phyloP scores from a whole-genome alignment of 2,888 invertebrate species.

The Phalera bucephala region DNA sequence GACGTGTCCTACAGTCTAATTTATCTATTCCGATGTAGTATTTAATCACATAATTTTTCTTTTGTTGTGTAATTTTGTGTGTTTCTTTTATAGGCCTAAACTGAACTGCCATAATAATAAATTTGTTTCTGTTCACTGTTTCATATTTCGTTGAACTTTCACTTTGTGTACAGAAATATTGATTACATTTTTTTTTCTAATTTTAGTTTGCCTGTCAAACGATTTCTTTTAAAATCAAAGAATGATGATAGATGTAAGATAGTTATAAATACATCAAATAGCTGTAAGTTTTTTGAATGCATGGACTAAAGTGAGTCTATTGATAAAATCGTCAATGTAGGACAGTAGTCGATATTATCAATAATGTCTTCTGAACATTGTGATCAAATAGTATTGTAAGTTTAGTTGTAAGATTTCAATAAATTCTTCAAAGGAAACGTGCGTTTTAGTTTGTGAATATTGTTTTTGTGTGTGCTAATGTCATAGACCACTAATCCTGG shows the following conservation, averaged over 20 bases:
- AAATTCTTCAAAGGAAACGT: conserved; percentile 28
- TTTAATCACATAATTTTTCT: no score
- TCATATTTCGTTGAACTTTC: no score
- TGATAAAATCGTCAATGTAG: conserved; percentile 18
- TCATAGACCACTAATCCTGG: no score
- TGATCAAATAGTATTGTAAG: conserved; percentile 41
- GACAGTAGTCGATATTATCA: conserved; percentile 22
- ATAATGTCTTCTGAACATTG: conserved; percentile 37
- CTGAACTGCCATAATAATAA: conserved; percentile 13
- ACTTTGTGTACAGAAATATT: conserved; percentile 15
- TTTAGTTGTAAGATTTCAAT: conserved; percentile 37
- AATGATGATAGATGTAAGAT: background rate
- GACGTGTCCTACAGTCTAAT: conserved; percentile 67
- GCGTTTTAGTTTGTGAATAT: conserved; percentile 9
- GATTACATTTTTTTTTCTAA: no score
- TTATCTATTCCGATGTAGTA: no score
- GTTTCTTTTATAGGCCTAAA: conserved; percentile 9
- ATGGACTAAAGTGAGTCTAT: conserved; percentile 22
- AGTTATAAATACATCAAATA: background rate
- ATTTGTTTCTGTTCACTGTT: no score
- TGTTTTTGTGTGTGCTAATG: background rate
- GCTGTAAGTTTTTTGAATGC: conserved; percentile 4
- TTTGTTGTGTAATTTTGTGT: background rate
- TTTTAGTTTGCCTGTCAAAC: no score
- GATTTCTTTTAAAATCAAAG: no score